Conservation (phyloP, 2,113 vertebrate genomes). For the Pica pica region DNA sequence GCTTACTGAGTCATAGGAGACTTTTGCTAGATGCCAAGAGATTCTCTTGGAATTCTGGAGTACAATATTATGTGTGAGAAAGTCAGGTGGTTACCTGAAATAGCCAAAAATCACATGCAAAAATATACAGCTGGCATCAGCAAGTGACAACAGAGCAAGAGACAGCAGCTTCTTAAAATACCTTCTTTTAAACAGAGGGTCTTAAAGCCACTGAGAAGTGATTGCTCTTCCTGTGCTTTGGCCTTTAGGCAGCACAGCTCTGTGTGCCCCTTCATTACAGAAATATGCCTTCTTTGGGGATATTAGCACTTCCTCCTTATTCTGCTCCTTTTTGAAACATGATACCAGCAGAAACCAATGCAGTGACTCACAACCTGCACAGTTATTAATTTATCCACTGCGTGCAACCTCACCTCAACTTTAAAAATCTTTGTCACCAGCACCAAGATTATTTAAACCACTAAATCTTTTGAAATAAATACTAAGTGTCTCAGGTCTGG, state of each 20-base stretch:
- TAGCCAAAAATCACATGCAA: neutral
- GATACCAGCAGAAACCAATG: neutral
- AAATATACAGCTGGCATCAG: neutral
- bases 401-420: neutral
- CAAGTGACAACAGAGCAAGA: neutral
- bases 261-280: neutral
- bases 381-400: neutral
- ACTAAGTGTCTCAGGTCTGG: neutral
- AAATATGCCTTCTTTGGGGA: neutral
- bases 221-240: neutral
- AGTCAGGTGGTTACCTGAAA: neutral
- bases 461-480: neutral
- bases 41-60: constrained; percentile 4
- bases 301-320: neutral
- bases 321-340: neutral
- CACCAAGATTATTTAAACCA: neutral
- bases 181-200: neutral
- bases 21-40: neutral
- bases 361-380: neutral
- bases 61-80: neutral
- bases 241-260: neutral
- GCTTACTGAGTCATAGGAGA: neutral
- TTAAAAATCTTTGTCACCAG: neutral
- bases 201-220: neutral
- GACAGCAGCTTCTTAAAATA: neutral